Base-by-base conservation (phyloP, 1,140 invertebrate genomes). In the Delia radicum region DNA sequence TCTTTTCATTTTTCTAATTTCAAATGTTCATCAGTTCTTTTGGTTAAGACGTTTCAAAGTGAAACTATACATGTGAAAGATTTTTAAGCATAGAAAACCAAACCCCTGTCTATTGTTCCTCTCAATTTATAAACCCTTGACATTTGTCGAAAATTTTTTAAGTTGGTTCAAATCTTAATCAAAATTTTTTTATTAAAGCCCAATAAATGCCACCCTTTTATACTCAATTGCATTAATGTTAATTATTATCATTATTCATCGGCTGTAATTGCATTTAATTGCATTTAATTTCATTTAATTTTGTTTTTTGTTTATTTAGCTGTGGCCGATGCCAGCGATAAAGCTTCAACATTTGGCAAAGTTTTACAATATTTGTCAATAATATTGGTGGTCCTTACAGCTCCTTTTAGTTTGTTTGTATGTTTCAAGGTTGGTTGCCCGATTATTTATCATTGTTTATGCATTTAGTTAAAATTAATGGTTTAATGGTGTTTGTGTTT, bases 331-430 rank as follows among this genome's bases (percentile, higher is more conserved):
- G 89, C 90, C 76, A 92, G 93, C 33, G 88, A 90, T 29, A 93
- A 94, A 75, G 89, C 93, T 13, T 96, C 95, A 78, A 90, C 92
- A 75, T 98, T 95, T 86, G 96, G 96, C 7, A 94, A 92, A 83
- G 91, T 98, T 72, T 88, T 98, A 18, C 94, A 94, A 21, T 89
- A 90, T 21, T 85, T 98, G 42, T 96, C 96, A 5, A 96, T 96
- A 91, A 81, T 95, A 6, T 80, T 98, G 21, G 95, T 98, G 31
- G 86, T 95, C 27, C 79, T 95, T n/a, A 98, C 96, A 2, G 92
- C 98, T 89, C 97, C 97, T 0, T 97, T 99, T 83, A 98, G 96
- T 1, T 90, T 98, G 1, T 94, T 96, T 82, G 91, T 98, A 33
- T 98, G 96, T 83, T 97, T 98, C 82, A 98, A 98, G 93, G 96